Base-by-base conservation (phyloP, 2,797 vertebrate species). In the Coregonus suidteri region DNA sequence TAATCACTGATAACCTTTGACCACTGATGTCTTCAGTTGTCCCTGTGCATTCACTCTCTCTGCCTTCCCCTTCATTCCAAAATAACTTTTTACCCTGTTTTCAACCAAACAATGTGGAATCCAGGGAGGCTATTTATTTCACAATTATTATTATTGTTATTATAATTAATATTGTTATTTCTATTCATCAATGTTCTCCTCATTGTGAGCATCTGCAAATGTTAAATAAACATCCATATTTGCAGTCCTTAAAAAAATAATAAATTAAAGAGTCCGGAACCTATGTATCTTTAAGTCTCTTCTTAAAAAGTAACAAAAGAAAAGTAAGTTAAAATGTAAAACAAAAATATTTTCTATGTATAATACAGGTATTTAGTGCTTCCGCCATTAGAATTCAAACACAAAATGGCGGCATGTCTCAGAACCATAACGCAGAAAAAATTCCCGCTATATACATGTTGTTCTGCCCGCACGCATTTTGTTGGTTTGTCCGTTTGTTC, bases 271-370 rank as follows among this genome's bases (percentile, higher is more conserved):
- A 96, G 95, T 96, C 95, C 94, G 92, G 93, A 95, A 94, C 95
- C 93, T 95, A 94, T 95, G 91, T 88, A 87, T 93, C 92, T 95
- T 93, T 90, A 95, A 95, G 95, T 95, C 91, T 94, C 95, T 98
- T 94, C 95, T 97, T 96, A 95, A 96, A 96, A 97, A 97, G 94
- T 96, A 96, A 94, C 93, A 95, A 94, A 95, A 86, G 77, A 92
- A 93, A 93, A 92, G 90, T 92, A 92, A 91, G 89, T 94, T 93
- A 93, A 95, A 93, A 94, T 96, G 96, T 96, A 96, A 97, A 98
- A 96, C 95, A 96, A 97, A 97, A 97, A 97, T 96, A 96, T 96
- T 96, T 96, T 97, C 96, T 98, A 97, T 98, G 96, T 98, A 98
- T 98, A 96, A 97, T 95, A 97, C 95, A 96, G 87, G 94, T 95